Evolutionary conservation across 2,113 vertebrate genomes (phyloP), one percentile per base, ranked within the genome.

Genomic region (Oreochromis tanganicae): DNA sequence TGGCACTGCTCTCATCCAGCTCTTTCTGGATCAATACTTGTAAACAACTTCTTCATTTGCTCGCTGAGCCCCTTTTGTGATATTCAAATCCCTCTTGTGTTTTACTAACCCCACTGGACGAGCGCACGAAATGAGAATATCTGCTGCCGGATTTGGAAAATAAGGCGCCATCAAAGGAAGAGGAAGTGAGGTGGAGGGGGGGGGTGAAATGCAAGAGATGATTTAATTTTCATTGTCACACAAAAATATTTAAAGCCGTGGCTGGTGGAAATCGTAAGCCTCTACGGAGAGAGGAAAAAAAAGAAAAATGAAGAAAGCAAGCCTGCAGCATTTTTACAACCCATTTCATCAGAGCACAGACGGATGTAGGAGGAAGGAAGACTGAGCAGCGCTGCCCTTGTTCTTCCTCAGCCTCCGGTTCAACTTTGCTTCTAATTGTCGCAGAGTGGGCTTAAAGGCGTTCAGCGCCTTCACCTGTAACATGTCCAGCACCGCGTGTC

Each of bases 171-270:
- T 87, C 87, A 89, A 82, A 89, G 83, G 56, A 83, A 59, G 46
- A 61, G 81, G 71, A 85, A 71, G 80, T n/a, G 79, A 29, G 32
- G 43, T 59, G 29, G 6, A 48, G 29, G 7, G 4, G 14, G 6
- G 46, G 29, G 55, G 56, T 19, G 66, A 55, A 82, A 85, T 50
- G 41, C 89, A 93, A 91, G 73, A 73, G 78, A 92, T 92, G 55
- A 94, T 94, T 94, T 88, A 75, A 95, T 93, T 94, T 92, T 92
- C 81, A 84, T 85, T 82, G 84, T 73, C n/a, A 85, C 86, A 85
- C 43, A 87, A 54, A 88, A 89, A 91, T 87, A 89, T 91, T 94
- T 88, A 93, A 95, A 92, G 83, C 89, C 86, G 24, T 10, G 5
- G 83, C 84, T 81, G 56, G 84, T 86, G 81, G 78, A 88, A 85